A percentile compares a stretch with the other conserved stretches of the same genome.
Evolutionary conservation across 2,888 invertebrate species (phyloP).

Genomic region (Entomobrya multifasciata): DNA sequence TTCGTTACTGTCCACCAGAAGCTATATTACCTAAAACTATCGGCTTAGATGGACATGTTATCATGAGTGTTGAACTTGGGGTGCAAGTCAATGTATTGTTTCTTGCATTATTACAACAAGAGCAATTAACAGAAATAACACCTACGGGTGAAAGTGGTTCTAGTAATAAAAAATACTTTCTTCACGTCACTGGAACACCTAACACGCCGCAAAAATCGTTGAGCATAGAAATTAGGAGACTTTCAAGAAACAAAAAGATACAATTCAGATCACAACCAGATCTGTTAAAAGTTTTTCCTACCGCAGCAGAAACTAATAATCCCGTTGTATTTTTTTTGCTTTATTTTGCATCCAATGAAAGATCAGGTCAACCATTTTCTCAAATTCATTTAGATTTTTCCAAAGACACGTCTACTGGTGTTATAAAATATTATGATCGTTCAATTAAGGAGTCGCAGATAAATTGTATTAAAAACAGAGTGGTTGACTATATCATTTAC

Average conservation of each 20-base stretch:
- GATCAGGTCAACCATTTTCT: background rate
- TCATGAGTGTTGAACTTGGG: background rate
- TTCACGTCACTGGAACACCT: background rate
- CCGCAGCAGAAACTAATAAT: background rate
- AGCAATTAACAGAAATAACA: background rate
- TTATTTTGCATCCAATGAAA: no score
- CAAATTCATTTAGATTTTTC: background rate
- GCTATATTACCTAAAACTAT: background rate
- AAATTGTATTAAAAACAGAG: background rate
- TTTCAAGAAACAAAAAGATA: background rate
- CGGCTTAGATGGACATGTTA: background rate
- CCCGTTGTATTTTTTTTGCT: background rate
- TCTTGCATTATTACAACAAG: background rate
- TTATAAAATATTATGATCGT: background rate
- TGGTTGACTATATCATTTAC: conserved; percentile 1
- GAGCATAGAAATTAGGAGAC: background rate
- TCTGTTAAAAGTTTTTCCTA: background rate
- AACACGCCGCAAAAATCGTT: background rate
- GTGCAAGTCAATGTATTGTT: background rate
- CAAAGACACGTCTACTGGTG: background rate
- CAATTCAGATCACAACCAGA: background rate
- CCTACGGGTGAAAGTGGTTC: background rate
- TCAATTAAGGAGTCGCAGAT: background rate
- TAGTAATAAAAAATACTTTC: background rate
- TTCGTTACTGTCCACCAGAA: background rate